phyloP scores from a whole-genome alignment of 1,140 invertebrate genomes.

The Cotesia typhae region DNA sequence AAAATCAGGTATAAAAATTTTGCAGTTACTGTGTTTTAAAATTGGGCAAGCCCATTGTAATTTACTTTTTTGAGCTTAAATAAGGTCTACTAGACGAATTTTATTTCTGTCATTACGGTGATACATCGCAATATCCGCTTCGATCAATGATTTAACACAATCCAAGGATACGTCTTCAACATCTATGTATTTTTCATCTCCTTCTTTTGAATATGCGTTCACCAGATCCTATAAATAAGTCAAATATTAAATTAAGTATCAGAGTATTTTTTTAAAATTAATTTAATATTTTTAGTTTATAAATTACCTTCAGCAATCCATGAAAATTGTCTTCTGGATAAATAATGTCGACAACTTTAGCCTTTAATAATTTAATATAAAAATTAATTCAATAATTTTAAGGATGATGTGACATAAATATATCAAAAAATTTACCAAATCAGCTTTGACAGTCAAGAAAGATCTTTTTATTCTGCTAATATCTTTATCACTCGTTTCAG shows the following conservation, averaged over 20 bases:
- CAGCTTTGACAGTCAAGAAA: conserved; percentile 47
- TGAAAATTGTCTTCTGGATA: conserved; percentile 46
- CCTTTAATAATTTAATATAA: conserved; percentile 38
- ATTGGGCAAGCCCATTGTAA: too few relatives aligned
- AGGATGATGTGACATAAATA: neutral
- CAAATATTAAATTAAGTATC: conserved; percentile 8
- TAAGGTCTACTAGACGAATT: conserved; percentile 51
- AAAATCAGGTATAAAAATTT: too few relatives aligned
- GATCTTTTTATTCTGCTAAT: conserved; percentile 32
- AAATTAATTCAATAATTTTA: neutral
- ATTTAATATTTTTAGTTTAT: neutral
- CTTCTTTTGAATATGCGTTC: conserved; percentile 47
- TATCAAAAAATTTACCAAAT: conserved; percentile 48
- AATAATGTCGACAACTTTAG: conserved; percentile 40
- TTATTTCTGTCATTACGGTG: conserved; percentile 55
- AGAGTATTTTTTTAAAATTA: conserved; percentile 1
- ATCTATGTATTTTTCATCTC: conserved; percentile 56
- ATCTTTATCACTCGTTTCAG: conserved; percentile 44
- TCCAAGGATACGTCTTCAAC: conserved; percentile 38
- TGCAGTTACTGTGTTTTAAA: too few relatives aligned
- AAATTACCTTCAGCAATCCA: conserved; percentile 33
- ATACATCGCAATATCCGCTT: conserved; percentile 50
- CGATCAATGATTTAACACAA: conserved; percentile 50
- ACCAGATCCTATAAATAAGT: conserved; percentile 47
- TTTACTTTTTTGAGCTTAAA: conserved; percentile 30